A percentile compares a stretch with the other conserved stretches of the same genome.
These are phyloP conservation scores for Cepphus grylle DNA, from an alignment of 2,113 vertebrate species.

Conservation along the genomic window DNA sequence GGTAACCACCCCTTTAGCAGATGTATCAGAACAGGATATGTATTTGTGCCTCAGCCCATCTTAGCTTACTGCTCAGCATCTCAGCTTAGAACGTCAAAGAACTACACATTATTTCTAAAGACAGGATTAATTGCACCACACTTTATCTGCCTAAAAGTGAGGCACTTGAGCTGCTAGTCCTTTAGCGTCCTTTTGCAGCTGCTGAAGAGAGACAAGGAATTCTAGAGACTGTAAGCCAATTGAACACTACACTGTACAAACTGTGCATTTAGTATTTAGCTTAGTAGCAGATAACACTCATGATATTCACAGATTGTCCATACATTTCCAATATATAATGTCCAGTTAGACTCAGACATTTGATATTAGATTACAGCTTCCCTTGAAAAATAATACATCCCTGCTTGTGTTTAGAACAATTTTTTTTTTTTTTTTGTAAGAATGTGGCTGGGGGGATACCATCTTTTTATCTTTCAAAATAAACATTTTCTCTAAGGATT, in stretches of 20 bases:
- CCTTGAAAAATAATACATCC: background rate
- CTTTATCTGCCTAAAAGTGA: background rate
- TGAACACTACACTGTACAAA: background rate
- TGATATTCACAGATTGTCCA: background rate
- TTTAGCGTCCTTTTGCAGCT: background rate
- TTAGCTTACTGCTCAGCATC: background rate
- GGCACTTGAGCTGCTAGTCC: background rate
- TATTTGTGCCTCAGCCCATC: background rate
- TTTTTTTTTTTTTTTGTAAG: background rate
- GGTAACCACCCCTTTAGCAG: background rate
- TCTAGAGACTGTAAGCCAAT: background rate
- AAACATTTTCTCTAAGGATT: background rate
- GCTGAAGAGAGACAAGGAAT: background rate
- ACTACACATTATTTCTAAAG: background rate
- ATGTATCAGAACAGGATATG: background rate
- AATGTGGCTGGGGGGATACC: background rate
- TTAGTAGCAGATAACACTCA: background rate
- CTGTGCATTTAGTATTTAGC: background rate
- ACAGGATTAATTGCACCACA: background rate
- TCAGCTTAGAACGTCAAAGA: background rate
- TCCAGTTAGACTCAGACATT: background rate
- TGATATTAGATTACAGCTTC: background rate
- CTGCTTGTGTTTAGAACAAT: background rate
- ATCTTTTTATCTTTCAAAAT: background rate
- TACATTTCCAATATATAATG: background rate